Conservation (phyloP, 2,797 vertebrate species). For the Hyperoplus lanceolatus region DNA sequence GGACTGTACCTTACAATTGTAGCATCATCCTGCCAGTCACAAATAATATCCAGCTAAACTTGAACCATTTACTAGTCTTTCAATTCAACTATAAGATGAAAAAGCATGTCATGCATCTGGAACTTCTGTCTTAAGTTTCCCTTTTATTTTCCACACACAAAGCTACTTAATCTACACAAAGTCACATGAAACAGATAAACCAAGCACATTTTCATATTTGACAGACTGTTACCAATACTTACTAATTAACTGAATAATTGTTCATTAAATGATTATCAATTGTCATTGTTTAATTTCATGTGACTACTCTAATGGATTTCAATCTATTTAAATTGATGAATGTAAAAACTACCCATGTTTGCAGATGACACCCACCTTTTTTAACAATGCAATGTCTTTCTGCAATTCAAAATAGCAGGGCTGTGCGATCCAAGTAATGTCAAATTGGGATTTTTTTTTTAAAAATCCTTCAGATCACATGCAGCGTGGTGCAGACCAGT, state of each 20-base stretch:
- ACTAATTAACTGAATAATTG: neutral
- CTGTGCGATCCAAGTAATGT: neutral
- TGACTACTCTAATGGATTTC: neutral
- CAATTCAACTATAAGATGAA: constrained; percentile 33
- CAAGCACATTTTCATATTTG: neutral
- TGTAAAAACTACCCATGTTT: constrained; percentile 11
- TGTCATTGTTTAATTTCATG: neutral
- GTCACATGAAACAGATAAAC: neutral
- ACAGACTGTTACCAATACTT: neutral
- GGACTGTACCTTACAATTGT: constrained; percentile 19
- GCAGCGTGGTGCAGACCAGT: neutral
- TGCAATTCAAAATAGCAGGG: neutral
- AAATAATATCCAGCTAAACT: constrained; percentile 38
- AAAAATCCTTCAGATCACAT: neutral
- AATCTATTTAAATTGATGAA: neutral
- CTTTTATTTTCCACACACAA: neutral
- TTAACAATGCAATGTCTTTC: too few relatives aligned
- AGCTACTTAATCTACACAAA: neutral
- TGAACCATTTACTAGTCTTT: constrained; percentile 33
- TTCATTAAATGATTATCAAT: neutral
- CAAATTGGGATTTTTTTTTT: neutral
- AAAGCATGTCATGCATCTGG: constrained; percentile 29
- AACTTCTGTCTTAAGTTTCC: neutral
- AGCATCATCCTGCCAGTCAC: constrained; percentile 8
- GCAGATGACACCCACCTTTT: constrained; percentile 27